Percentiles rank a stretch among this genome's conserved stretches.
Evolutionary conservation across 1,140 invertebrate species (phyloP).

Genomic region (Euglossa dilemma): DNA sequence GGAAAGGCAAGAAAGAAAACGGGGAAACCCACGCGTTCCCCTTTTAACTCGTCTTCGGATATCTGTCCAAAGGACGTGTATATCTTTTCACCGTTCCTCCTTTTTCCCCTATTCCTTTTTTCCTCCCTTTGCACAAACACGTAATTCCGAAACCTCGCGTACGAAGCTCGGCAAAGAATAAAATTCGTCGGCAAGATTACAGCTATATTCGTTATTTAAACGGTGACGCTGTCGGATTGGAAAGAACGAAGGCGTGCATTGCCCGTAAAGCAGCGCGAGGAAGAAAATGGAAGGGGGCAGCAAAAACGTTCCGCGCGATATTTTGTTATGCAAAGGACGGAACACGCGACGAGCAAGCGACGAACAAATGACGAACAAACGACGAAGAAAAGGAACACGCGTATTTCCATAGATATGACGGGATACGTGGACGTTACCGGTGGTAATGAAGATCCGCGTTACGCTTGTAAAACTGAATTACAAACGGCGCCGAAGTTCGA

Average conservation of each 20-base stretch:
- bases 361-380: neutral
- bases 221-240: neutral
- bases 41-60: neutral
- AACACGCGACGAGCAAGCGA: neutral
- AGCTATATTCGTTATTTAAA: neutral
- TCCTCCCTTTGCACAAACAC: neutral
- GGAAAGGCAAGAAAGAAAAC: neutral
- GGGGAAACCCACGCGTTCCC: neutral
- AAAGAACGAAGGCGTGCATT: too few relatives aligned
- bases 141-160: neutral
- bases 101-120: neutral
- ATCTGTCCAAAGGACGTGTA: neutral
- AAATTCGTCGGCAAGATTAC: neutral
- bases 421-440: constrained; percentile 6
- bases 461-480: constrained; percentile 44
- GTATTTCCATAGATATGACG: constrained; percentile 47
- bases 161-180: neutral
- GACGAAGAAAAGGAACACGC: constrained; percentile 3
- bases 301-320: neutral
- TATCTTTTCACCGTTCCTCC: too few relatives aligned
- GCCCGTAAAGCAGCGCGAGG: too few relatives aligned
- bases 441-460: constrained; percentile 40
- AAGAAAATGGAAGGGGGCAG: neutral
- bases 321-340: constrained; percentile 39
- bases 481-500: constrained; percentile 46